Evolutionary conservation across 2,888 invertebrate species (phyloP).

Genomic region (Pemphredon lugubris): DNA sequence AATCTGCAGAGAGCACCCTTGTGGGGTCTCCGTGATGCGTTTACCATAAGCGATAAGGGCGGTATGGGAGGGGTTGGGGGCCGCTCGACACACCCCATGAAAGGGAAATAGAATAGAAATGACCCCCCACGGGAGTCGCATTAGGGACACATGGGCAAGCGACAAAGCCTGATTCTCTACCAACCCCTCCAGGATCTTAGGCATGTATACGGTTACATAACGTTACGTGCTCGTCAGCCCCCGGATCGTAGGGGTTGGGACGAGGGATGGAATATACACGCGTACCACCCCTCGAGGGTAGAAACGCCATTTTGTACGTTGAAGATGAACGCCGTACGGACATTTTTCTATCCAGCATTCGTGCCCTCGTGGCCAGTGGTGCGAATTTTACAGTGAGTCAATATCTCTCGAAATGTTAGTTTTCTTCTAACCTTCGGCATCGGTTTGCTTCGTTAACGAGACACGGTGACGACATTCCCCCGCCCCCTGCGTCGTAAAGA

Average conservation of each 20-base stretch:
- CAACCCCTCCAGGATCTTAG: conserved; percentile 73
- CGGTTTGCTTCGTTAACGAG: too few species aligned
- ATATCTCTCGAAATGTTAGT: conserved; percentile 24
- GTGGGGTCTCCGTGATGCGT: conserved; percentile 79
- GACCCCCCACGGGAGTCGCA: conserved; percentile 79
- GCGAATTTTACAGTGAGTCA: conserved; percentile 53
- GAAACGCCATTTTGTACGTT: conserved; percentile 77
- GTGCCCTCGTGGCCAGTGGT: conserved; percentile 41
- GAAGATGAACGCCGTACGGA: conserved; percentile 52
- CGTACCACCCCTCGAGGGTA: conserved; percentile 70
- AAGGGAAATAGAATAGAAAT: conserved; percentile 80
- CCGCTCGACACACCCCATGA: conserved; percentile 71
- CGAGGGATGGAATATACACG: conserved; percentile 73
- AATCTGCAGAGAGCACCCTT: conserved; percentile 76
- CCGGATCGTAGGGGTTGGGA: conserved; percentile 67
- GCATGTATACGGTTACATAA: conserved; percentile 79
- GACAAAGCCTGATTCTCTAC: conserved; percentile 77
- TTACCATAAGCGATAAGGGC: conserved; percentile 78
- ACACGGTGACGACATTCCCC: too few species aligned
- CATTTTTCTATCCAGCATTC: conserved; percentile 55
- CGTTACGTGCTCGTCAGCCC: conserved; percentile 71
- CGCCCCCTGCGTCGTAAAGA: too few species aligned
- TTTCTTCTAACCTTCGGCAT: too few species aligned
- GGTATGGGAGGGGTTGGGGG: conserved; percentile 60
- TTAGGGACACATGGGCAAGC: conserved; percentile 80